phyloP scores from a whole-genome alignment of 2,797 vertebrate genomes.

The Sciurus vulgaris region DNA sequence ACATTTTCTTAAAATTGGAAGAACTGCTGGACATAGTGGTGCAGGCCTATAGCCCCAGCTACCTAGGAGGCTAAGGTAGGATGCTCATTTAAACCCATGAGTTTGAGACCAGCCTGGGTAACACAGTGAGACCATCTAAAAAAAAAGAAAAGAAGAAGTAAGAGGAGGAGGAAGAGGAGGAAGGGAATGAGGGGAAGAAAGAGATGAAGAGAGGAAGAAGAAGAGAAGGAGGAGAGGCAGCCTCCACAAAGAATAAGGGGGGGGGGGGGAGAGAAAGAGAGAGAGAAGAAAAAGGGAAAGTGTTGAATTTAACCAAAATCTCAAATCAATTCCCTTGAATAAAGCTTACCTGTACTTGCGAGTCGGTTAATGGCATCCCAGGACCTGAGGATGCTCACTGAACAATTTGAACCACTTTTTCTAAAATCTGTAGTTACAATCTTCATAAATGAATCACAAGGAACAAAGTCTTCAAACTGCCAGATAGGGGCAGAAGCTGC shows the following conservation, averaged over 20 bases:
- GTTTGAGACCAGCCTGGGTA: too few relatives aligned
- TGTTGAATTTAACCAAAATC: constrained; percentile 5
- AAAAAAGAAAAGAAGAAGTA: too few relatives aligned
- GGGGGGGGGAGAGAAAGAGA: too few relatives aligned
- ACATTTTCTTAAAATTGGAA: neutral
- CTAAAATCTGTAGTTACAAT: constrained; percentile 94
- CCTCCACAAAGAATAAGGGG: too few relatives aligned
- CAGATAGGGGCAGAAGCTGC: constrained; percentile 97
- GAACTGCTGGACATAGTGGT: neutral
- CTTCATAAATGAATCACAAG: constrained; percentile 93
- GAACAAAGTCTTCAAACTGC: constrained; percentile 95
- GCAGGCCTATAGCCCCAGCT: too few relatives aligned
- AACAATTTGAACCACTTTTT: constrained; percentile 91
- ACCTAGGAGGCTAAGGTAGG: too few relatives aligned
- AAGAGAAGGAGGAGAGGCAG: too few relatives aligned
- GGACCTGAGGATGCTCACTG: constrained; percentile 92
- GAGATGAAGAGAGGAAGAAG: too few relatives aligned
- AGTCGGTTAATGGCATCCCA: constrained; percentile 93
- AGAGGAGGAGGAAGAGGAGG: too few relatives aligned
- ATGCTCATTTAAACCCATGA: neutral
- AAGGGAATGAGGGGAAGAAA: too few relatives aligned
- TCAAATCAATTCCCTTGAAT: constrained; percentile 33
- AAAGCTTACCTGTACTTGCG: constrained; percentile 90
- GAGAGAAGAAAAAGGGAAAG: neutral
- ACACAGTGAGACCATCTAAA: neutral